Conservation (phyloP, 2,888 invertebrate species). For the Tridacna crocea region DNA sequence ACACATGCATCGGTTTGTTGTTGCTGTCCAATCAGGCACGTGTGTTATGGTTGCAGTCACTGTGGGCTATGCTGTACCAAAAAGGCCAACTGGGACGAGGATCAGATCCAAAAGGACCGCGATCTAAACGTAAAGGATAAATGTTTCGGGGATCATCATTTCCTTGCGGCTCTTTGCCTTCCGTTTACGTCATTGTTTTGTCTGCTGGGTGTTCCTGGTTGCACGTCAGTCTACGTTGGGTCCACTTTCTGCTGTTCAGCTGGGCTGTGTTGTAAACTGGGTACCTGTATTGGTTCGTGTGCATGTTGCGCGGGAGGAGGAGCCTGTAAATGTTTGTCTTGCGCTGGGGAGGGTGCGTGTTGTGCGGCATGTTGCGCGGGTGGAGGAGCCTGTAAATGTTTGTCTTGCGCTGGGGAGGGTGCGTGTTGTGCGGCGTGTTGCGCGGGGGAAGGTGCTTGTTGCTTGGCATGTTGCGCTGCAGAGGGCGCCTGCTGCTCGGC, state of each 20-base stretch:
- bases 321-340: too few relatives aligned
- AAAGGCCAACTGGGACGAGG: not conserved
- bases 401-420: too few relatives aligned
- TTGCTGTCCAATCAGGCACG: not conserved
- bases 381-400: not conserved
- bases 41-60: constrained; percentile 1
- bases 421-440: not conserved
- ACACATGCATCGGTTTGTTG: not conserved
- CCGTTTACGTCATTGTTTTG: not conserved
- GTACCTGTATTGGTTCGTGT: not conserved
- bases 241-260: not conserved
- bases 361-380: not conserved
- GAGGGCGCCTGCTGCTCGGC: not conserved
- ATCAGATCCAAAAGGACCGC: not conserved
- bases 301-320: not conserved
- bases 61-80: not conserved
- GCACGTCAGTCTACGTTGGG: not conserved
- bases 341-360: not conserved
- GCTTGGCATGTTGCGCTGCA: not conserved
- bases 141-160: not conserved
- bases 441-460: not conserved
- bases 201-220: not conserved
- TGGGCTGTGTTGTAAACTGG: not conserved
- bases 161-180: not conserved
- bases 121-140: not conserved